phyloP scores from a whole-genome alignment of 2,797 vertebrate species.

The Nyctalus aviator region DNA sequence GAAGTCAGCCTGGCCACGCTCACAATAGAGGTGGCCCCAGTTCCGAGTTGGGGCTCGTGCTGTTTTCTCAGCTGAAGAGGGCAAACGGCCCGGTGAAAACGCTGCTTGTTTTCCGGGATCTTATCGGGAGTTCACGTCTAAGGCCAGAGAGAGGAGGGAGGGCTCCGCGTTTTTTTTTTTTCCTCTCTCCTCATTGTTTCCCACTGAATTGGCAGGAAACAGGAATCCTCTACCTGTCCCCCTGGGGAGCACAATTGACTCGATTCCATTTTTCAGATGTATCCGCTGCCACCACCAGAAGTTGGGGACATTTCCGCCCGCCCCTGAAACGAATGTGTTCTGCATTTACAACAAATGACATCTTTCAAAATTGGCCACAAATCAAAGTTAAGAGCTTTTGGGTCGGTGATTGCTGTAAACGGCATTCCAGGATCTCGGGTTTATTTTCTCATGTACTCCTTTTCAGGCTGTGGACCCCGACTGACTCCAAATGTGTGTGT shows the following conservation, averaged over 20 bases:
- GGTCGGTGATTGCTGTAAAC: rapidly evolving
- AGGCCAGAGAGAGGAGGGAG: slow-evolving; percentile 88
- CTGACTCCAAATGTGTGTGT: neutral
- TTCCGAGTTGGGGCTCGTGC: slow-evolving; percentile 72
- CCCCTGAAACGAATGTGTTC: neutral
- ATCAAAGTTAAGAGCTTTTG: neutral
- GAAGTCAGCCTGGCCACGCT: slow-evolving; percentile 64
- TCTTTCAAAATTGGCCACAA: slow-evolving; percentile 43
- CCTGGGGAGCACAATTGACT: slow-evolving; percentile 82
- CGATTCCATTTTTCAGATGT: slow-evolving; percentile 84
- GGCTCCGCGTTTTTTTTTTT: slow-evolving; percentile 84
- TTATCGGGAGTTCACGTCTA: slow-evolving; percentile 89
- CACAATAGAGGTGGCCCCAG: slow-evolving; percentile 72
- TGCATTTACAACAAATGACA: slow-evolving; percentile 17
- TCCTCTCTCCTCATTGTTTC: slow-evolving; percentile 87
- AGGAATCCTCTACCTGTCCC: slow-evolving; percentile 88
- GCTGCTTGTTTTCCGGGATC: slow-evolving; percentile 85
- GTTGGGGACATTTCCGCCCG: slow-evolving; percentile 68
- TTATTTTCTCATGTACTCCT: neutral
- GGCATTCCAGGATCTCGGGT: neutral
- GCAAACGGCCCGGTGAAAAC: slow-evolving; percentile 77
- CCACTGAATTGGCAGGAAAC: slow-evolving; percentile 87
- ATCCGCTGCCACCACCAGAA: slow-evolving; percentile 70
- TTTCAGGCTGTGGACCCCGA: neutral
- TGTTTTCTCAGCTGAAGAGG: slow-evolving; percentile 86